Percentiles rank a stretch among this genome's conserved stretches.
phyloP scores from a whole-genome alignment of 2,888 invertebrate species.

The Adelognathus sp. region DNA sequence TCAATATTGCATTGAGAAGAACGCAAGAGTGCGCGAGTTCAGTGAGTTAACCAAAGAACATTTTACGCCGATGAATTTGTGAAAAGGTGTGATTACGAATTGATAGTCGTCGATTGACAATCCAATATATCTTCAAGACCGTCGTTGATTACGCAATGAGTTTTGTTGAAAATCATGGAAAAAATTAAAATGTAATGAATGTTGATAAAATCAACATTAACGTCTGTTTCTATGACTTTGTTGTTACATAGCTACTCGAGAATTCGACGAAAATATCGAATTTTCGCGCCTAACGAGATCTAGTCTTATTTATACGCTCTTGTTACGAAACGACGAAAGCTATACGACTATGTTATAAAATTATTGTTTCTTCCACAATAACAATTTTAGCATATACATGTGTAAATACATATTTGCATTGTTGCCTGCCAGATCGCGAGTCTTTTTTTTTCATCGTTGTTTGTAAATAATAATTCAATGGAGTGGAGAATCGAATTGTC shows the following conservation, averaged over 20 bases:
- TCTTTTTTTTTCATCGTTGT: conserved; percentile 3
- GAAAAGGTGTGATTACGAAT: conserved; percentile 18
- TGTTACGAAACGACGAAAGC: conserved; percentile 44
- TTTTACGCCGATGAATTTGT: conserved; percentile 62
- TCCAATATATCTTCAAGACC: conserved; percentile 7
- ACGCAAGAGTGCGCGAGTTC: conserved; percentile 30
- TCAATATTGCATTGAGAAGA: conserved; percentile 14
- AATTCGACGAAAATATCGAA: conserved; percentile 43
- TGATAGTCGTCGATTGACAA: conserved; percentile 5
- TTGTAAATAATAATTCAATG: conserved; percentile 30
- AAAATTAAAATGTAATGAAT: conserved; percentile 28
- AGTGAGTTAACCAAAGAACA: conserved; percentile 75
- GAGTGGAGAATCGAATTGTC: conserved; percentile 6
- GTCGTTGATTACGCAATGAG: conserved; percentile 40
- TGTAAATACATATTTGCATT: neutral
- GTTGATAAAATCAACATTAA: conserved; percentile 51
- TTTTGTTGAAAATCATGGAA: conserved; percentile 55
- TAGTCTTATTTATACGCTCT: conserved; percentile 62
- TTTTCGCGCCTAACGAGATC: conserved; percentile 55
- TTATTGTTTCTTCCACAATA: conserved; percentile 2
- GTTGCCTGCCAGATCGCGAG: conserved; percentile 14
- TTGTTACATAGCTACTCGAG: conserved; percentile 49
- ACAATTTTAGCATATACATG: neutral
- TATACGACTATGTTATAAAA: conserved; percentile 18
- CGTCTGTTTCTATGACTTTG: conserved; percentile 56